Conservation (phyloP, 2,888 invertebrate genomes). For the Sphinx pinastri region DNA sequence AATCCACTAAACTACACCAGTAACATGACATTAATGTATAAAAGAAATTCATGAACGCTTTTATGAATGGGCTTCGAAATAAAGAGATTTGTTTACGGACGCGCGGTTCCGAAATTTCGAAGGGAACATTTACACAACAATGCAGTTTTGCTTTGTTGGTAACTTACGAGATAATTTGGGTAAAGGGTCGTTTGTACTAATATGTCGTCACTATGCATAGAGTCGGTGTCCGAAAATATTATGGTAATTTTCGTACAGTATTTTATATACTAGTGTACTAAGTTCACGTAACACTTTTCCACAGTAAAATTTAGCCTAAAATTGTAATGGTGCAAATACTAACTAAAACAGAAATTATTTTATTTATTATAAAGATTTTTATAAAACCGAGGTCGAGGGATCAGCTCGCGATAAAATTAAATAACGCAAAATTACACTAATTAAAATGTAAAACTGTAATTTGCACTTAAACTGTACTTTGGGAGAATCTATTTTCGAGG, state of each 20-base stretch:
- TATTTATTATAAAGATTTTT: no score
- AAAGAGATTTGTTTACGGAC: neutral
- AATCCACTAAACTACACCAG: neutral
- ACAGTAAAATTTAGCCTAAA: no score
- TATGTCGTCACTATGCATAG: no score
- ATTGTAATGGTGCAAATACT: no score
- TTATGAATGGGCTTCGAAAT: conserved; percentile 12
- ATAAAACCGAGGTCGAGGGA: neutral
- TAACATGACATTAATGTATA: neutral
- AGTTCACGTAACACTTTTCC: no score
- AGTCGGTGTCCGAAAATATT: no score
- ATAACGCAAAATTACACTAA: neutral
- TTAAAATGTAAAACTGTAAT: neutral
- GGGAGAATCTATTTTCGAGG: neutral
- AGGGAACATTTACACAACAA: conserved; percentile 1
- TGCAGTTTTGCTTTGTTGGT: neutral
- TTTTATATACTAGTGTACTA: no score
- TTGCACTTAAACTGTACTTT: neutral
- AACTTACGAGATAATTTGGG: neutral
- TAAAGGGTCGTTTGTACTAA: neutral
- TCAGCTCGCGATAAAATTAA: neutral
- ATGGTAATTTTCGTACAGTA: no score
- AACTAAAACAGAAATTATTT: no score
- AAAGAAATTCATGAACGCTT: neutral
- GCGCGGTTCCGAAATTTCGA: neutral